A percentile compares a stretch with the other conserved stretches of the same genome.
These are phyloP conservation scores for Clarias pachynema DNA, from an alignment of 2,797 vertebrate genomes.

Conservation along the genomic window DNA sequence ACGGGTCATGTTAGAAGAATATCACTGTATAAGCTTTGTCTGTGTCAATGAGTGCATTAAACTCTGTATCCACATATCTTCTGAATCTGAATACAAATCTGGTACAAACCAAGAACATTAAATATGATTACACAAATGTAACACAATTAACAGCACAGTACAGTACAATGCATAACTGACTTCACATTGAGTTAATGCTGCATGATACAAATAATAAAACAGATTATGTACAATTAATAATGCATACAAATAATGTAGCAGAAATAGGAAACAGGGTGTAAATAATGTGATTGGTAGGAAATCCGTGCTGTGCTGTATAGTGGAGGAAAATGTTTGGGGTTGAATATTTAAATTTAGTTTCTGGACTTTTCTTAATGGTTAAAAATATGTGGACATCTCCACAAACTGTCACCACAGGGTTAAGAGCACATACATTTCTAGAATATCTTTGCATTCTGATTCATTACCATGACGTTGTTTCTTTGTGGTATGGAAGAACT, in stretches of 20 bases:
- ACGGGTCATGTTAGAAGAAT: slow-evolving; percentile 29
- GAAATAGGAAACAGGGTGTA: neutral
- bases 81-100: neutral
- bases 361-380: neutral
- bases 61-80: neutral
- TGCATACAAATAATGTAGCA: neutral
- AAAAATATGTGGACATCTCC: neutral
- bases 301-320: neutral
- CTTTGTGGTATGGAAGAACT: neutral
- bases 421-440: neutral
- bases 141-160: neutral
- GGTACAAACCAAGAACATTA: neutral
- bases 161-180: neutral
- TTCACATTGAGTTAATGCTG: neutral
- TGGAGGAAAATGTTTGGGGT: neutral
- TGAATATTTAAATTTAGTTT: neutral
- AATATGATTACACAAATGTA: neutral
- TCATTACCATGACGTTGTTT: neutral
- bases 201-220: neutral
- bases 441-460: neutral
- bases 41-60: neutral
- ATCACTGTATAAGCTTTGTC: slow-evolving; percentile 1
- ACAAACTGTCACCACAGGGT: neutral
- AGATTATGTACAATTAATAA: neutral
- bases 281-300: neutral